Evolutionary conservation across 2,113 vertebrate species (phyloP).

Genomic region (Chauna torquata): DNA sequence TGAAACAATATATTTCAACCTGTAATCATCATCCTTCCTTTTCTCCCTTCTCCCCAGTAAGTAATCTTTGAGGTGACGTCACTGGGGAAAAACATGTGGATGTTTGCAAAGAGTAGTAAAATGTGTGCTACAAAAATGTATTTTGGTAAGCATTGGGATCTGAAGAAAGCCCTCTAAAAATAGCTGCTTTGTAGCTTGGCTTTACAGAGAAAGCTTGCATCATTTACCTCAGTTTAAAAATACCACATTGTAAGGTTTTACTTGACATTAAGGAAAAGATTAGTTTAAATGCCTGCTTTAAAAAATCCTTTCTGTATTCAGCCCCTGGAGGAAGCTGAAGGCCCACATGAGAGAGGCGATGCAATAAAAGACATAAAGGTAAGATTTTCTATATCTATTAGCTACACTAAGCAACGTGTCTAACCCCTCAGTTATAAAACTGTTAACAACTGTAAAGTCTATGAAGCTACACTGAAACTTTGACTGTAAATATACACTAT

Average conservation of each 20-base stretch:
- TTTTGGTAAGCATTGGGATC: not conserved
- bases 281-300: not conserved
- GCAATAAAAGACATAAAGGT: slow-evolving; percentile 75
- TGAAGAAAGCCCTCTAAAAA: not conserved
- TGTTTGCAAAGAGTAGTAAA: not conserved
- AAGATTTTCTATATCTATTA: not conserved
- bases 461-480: not conserved
- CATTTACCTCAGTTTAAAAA: not conserved
- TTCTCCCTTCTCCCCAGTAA: not conserved
- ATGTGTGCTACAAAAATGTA: not conserved
- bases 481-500: fast-evolving
- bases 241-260: not conserved
- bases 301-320: slow-evolving; percentile 8
- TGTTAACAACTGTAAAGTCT: not conserved
- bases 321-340: slow-evolving; percentile 70
- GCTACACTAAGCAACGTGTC: not conserved
- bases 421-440: not conserved
- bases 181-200: not conserved
- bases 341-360: slow-evolving; percentile 29
- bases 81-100: not conserved
- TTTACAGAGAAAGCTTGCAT: not conserved
- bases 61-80: not conserved
- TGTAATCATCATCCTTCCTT: not conserved
- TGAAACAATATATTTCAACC: not conserved
- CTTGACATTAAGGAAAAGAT: not conserved